phyloP scores from a whole-genome alignment of 2,888 invertebrate species.

The Pegoplata infirma region DNA sequence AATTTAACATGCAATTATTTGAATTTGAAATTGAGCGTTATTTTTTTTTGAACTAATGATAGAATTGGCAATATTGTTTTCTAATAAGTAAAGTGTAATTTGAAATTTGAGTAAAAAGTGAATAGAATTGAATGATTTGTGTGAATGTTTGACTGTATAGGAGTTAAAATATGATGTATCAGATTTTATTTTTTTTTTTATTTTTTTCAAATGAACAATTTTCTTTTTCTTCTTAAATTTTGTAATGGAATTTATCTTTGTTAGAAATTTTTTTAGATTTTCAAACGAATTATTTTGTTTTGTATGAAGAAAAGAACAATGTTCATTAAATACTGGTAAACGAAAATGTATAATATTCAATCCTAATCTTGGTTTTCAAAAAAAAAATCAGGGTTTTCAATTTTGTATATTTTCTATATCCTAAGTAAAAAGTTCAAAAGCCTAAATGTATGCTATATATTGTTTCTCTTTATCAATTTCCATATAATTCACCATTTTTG shows the following conservation, averaged over 20 bases:
- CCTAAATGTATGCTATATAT: conserved; percentile 23
- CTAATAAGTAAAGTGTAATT: not conserved
- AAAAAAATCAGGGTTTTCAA: conserved; percentile 53
- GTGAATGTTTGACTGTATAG: conserved; percentile 21
- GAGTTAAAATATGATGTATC: conserved; percentile 27
- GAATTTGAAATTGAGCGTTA: not conserved
- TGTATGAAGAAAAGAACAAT: conserved; percentile 73
- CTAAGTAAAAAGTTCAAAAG: conserved; percentile 21
- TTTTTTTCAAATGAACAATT: conserved; percentile 70
- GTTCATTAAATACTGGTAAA: conserved; percentile 79
- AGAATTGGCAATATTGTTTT: not conserved
- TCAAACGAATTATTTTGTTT: conserved; percentile 18
- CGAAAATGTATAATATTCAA: conserved; percentile 80
- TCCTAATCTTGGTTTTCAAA: conserved; percentile 72
- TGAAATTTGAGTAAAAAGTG: conserved; percentile 10
- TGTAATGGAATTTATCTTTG: conserved; percentile 43
- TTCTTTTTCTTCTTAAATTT: conserved; percentile 66
- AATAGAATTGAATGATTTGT: conserved; percentile 10
- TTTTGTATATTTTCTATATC: conserved; percentile 43
- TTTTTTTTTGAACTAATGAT: not conserved
- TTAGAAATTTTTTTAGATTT: conserved; percentile 51
- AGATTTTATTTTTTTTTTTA: conserved; percentile 24
- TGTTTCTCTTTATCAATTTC: not conserved
- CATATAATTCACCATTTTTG: conserved; percentile 28
- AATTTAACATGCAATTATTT: not conserved